Conservation (phyloP, 64 coral and sea anemone genomes). For the Montipora sp. region DNA sequence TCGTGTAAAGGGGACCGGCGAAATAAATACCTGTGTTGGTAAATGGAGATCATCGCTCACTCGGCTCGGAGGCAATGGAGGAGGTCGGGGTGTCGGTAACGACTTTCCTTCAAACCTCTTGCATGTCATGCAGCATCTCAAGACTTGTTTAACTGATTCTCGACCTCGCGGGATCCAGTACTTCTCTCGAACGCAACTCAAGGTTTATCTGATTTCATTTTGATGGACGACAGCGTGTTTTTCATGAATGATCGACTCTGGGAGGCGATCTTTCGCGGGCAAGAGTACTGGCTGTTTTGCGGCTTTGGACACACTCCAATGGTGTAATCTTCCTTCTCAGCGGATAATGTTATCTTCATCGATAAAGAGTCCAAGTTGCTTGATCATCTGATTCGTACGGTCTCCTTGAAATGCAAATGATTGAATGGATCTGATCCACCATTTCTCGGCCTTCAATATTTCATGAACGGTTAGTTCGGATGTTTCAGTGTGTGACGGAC, state of each 20-base stretch:
- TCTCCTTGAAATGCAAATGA: slow-evolving; percentile 10
- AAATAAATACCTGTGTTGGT: slow-evolving; percentile 44
- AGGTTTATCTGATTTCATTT: background rate
- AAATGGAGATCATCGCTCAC: slow-evolving; percentile 23
- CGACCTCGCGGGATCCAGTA: background rate
- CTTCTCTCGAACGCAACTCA: background rate
- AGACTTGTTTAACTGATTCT: background rate
- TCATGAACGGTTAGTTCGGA: too few species aligned
- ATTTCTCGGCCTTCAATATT: background rate
- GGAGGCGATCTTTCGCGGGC: slow-evolving; percentile 29
- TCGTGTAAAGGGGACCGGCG: slow-evolving; percentile 35
- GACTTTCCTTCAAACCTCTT: background rate
- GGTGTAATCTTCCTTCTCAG: slow-evolving; percentile 76
- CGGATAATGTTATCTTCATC: slow-evolving; percentile 55
- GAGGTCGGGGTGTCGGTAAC: background rate
- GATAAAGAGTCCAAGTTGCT: slow-evolving; percentile 66
- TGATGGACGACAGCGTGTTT: background rate
- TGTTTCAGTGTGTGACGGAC: too few species aligned
- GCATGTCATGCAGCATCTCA: background rate
- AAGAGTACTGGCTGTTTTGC: slow-evolving; percentile 50
- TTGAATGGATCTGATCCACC: slow-evolving; percentile 30
- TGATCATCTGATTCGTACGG: background rate
- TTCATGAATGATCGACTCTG: slow-evolving; percentile 36
- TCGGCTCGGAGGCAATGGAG: background rate
- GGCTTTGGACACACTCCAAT: slow-evolving; percentile 22